Conservation (phyloP, 2,797 vertebrate species). For the Limnodromus scolopaceus region DNA sequence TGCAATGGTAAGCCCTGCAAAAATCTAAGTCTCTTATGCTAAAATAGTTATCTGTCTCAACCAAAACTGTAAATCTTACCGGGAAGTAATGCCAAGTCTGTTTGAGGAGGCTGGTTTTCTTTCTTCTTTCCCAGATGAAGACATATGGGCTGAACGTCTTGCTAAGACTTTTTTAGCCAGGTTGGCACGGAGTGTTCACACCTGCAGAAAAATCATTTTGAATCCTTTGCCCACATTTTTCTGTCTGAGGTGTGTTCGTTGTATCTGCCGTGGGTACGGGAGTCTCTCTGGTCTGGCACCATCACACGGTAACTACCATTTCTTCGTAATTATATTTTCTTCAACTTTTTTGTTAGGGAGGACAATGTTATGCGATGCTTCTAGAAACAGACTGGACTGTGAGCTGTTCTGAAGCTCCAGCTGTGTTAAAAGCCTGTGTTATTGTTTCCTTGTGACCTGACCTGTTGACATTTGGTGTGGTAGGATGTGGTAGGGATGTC, state of each 20-base stretch:
- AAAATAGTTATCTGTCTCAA: constrained; percentile 6
- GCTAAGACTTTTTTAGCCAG: not conserved
- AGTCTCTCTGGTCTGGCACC: not conserved
- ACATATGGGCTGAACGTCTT: not conserved
- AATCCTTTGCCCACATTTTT: not conserved
- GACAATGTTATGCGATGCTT: fast-evolving
- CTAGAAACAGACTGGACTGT: not conserved
- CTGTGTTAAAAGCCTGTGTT: not conserved
- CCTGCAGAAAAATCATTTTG: not conserved
- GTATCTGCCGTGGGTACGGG: fast-evolving
- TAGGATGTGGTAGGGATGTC: not conserved
- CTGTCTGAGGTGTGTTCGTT: not conserved
- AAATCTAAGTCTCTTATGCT: not conserved
- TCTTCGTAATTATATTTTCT: not conserved
- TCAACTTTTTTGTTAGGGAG: not conserved
- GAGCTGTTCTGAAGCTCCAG: not conserved
- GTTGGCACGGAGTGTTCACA: not conserved
- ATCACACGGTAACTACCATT: not conserved
- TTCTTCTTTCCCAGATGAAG: not conserved
- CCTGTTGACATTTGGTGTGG: not conserved
- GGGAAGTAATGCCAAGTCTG: not conserved
- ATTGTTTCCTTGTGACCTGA: not conserved
- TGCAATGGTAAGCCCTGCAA: not conserved
- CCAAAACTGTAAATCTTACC: not conserved
- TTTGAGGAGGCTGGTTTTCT: not conserved